Percentiles rank a stretch among this genome's conserved stretches.
These are phyloP conservation scores for Cheilosia impressa DNA, from an alignment of 2,888 invertebrate species.

Conservation along the genomic window DNA sequence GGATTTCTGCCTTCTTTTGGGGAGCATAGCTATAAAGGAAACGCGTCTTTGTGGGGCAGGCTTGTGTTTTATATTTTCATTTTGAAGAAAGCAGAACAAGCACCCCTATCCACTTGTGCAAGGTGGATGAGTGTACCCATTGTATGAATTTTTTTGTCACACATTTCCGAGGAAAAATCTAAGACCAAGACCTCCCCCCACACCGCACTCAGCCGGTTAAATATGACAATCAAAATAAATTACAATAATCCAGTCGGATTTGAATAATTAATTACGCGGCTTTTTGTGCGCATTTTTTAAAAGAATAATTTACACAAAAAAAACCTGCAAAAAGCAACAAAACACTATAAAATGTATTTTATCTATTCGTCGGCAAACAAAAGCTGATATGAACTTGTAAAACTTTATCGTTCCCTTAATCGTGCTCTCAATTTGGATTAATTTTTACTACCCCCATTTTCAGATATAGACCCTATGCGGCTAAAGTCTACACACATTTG, in stretches of 20 bases:
- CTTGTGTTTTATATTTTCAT: no score
- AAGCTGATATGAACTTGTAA: slow-evolving; percentile 51
- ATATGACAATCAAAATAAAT: slow-evolving; percentile 81
- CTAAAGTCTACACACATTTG: neutral
- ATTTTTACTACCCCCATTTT: slow-evolving; percentile 47
- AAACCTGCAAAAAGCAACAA: slow-evolving; percentile 10
- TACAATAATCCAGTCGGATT: slow-evolving; percentile 84
- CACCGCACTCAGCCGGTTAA: neutral
- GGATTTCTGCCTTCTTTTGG: neutral
- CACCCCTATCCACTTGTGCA: no score
- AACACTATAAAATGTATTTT: slow-evolving; percentile 3
- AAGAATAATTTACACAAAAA: slow-evolving; percentile 38
- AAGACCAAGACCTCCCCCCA: slow-evolving; percentile 27
- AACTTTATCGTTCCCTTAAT: slow-evolving; percentile 46
- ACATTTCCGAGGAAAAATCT: neutral
- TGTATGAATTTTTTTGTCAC: slow-evolving; percentile 13
- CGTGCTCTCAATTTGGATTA: slow-evolving; percentile 72
- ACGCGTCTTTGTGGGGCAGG: no score
- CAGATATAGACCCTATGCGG: neutral
- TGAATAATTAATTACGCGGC: slow-evolving; percentile 83
- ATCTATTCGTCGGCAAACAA: slow-evolving; percentile 29
- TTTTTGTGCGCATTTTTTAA: slow-evolving; percentile 52
- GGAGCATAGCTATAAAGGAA: neutral
- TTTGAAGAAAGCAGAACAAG: no score
- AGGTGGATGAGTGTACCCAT: no score